These are phyloP conservation scores for Syrista parreyssii DNA, from an alignment of 2,888 invertebrate species.

Conservation along the genomic window DNA sequence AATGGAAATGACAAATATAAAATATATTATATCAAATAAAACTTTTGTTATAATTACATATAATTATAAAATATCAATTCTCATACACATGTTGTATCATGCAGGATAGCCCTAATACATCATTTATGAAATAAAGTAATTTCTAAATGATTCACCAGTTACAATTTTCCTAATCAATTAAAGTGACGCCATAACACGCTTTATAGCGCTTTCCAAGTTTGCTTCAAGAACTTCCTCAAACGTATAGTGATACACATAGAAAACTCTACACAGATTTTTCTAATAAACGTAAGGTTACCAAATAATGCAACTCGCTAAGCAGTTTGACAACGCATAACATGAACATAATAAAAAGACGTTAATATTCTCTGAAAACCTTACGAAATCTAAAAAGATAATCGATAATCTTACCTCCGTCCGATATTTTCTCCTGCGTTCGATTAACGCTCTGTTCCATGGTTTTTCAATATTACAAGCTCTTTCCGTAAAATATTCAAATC, in stretches of 20 bases:
- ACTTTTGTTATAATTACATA: not conserved
- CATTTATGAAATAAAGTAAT: not conserved
- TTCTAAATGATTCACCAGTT: not conserved
- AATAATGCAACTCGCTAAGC: not conserved
- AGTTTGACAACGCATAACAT: not conserved
- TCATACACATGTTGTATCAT: not conserved
- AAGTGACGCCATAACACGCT: not conserved
- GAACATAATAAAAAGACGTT: not conserved
- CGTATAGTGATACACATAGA: not conserved
- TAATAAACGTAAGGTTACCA: not conserved
- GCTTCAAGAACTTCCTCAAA: not conserved
- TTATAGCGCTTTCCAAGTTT: not conserved
- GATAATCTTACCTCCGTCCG: conserved; percentile 45
- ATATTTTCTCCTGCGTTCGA: conserved; percentile 40
- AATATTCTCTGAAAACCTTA: not conserved
- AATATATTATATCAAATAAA: not conserved
- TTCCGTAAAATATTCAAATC: not conserved
- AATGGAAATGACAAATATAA: not conserved
- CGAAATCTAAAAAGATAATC: not conserved
- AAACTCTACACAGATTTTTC: not conserved
- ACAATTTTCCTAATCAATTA: not conserved
- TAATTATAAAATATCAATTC: not conserved
- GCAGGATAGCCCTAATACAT: not conserved
- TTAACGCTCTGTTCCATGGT: conserved; percentile 46
- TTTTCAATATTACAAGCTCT: conserved; percentile 33